These are phyloP conservation scores for Euclidia mi DNA, from an alignment of 2,888 invertebrate species.

Conservation along the genomic window DNA sequence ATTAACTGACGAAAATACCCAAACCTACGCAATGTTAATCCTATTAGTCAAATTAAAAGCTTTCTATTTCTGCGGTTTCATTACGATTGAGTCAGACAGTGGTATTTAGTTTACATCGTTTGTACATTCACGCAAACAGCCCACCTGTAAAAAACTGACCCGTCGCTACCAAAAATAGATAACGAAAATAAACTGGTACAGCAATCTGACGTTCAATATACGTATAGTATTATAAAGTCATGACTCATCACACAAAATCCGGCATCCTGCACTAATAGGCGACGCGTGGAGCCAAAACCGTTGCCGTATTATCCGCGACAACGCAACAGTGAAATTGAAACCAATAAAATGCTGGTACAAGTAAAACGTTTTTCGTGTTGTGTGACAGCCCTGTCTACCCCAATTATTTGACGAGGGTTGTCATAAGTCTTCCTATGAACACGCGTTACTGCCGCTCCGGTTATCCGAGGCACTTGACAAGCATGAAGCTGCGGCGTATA, in stretches of 20 bases:
- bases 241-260: slow-evolving; percentile 71
- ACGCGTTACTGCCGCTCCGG: slow-evolving; percentile 38
- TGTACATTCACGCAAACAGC: neutral
- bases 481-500: slow-evolving; percentile 55
- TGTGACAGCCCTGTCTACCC: slow-evolving; percentile 64
- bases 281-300: slow-evolving; percentile 60
- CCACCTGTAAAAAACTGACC: neutral
- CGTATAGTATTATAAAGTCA: slow-evolving; percentile 55
- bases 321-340: slow-evolving; percentile 86
- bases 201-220: slow-evolving; percentile 45
- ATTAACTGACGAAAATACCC: too few species aligned
- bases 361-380: slow-evolving; percentile 86
- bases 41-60: too few species aligned
- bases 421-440: slow-evolving; percentile 85
- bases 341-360: slow-evolving; percentile 85
- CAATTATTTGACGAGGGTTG: slow-evolving; percentile 82
- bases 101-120: too few species aligned
- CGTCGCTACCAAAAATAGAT: slow-evolving; percentile 2
- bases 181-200: slow-evolving; percentile 26
- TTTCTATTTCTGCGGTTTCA: too few species aligned
- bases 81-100: too few species aligned
- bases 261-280: slow-evolving; percentile 63
- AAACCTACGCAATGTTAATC: too few species aligned
- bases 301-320: slow-evolving; percentile 71
- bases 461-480: slow-evolving; percentile 57